phyloP scores from a whole-genome alignment of 2,888 invertebrate species.

The Micoletzkya japonica region DNA sequence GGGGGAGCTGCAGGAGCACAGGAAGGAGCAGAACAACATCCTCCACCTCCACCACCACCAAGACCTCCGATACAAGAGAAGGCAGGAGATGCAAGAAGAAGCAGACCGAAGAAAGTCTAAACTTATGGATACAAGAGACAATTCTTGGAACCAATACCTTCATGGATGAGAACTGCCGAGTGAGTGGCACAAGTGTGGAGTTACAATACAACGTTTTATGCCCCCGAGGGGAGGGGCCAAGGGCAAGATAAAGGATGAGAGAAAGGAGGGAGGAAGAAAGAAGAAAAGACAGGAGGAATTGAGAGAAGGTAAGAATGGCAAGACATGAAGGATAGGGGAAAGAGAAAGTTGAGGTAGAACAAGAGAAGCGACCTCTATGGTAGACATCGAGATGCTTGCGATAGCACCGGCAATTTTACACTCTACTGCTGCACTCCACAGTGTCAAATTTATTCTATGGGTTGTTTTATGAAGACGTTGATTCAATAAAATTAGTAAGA shows the following conservation, averaged over 20 bases:
- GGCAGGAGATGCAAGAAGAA: conserved; percentile 11
- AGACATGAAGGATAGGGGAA: background rate
- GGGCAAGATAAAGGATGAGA: background rate
- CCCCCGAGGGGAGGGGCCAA: background rate
- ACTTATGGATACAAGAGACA: background rate
- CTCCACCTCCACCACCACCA: conserved; percentile 8
- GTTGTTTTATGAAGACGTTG: no score
- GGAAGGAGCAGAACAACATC: conserved; percentile 3
- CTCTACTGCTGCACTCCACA: no score
- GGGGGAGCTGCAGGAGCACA: conserved; percentile 13
- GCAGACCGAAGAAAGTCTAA: conserved; percentile 8
- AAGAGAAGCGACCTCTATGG: background rate
- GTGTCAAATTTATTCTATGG: no score
- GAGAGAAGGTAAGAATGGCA: background rate
- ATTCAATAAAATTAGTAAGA: no score
- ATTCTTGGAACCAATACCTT: background rate
- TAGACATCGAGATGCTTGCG: no score
- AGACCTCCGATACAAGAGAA: conserved; percentile 15
- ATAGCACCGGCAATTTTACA: no score
- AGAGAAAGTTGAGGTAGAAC: background rate
- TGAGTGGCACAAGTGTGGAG: no score
- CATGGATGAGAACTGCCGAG: background rate
- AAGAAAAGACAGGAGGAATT: background rate
- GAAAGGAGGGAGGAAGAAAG: background rate
- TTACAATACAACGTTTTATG: no score